phyloP scores from a whole-genome alignment of 2,888 invertebrate species.

The Drosophila peninsularis region DNA sequence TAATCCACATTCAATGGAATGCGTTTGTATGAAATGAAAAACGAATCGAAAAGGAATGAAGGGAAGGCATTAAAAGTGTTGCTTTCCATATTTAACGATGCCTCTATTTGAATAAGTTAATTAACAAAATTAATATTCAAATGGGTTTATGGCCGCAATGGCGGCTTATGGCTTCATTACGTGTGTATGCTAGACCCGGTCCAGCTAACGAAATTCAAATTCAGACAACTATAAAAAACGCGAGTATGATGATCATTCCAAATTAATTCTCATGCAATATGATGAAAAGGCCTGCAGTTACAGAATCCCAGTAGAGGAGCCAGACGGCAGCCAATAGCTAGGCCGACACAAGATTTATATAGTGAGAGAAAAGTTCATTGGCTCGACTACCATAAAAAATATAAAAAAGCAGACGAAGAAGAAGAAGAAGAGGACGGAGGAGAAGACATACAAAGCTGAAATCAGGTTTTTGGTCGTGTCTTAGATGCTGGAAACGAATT shows the following conservation, averaged over 20 bases:
- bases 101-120: slow-evolving; percentile 74
- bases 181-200: slow-evolving; percentile 37
- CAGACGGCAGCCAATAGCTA: slow-evolving; percentile 13
- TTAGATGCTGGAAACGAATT: slow-evolving; percentile 68
- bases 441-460: slow-evolving; percentile 16
- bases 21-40: not conserved
- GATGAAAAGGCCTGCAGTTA: slow-evolving; percentile 20
- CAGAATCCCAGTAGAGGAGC: slow-evolving; percentile 32
- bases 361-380: slow-evolving; percentile 72
- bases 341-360: slow-evolving; percentile 31
- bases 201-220: slow-evolving; percentile 23
- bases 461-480: slow-evolving; percentile 40
- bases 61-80: slow-evolving; percentile 52
- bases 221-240: slow-evolving; percentile 65
- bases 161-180: slow-evolving; percentile 75
- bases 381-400: slow-evolving; percentile 63
- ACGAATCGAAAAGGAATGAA: slow-evolving; percentile 26
- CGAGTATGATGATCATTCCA: slow-evolving; percentile 55
- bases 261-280: slow-evolving; percentile 71
- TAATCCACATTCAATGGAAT: not conserved
- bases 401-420: slow-evolving; percentile 3
- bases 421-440: not conserved
- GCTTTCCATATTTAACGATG: slow-evolving; percentile 69
- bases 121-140: slow-evolving; percentile 78
- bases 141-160: slow-evolving; percentile 73